Conservation (phyloP, 2,888 invertebrate species). For the Anarsia innoxiella region DNA sequence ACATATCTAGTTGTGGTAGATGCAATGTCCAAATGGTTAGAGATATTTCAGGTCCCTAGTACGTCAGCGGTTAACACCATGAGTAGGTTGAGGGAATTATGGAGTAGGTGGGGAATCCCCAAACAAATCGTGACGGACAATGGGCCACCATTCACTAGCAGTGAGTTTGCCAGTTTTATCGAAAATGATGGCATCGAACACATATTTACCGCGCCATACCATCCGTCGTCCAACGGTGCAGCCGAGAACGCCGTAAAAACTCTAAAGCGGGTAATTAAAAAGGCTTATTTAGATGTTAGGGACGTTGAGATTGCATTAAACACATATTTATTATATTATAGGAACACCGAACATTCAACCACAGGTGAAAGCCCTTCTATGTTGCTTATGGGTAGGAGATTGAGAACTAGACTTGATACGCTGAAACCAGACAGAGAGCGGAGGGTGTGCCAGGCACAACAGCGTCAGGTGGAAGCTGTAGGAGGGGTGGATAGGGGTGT, state of each 20-base stretch:
- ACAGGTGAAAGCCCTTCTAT: slow-evolving; percentile 1
- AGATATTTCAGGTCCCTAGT: background rate
- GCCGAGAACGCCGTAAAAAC: slow-evolving; percentile 20
- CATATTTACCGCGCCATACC: slow-evolving; percentile 9
- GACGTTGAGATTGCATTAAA: background rate
- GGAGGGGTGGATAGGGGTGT: background rate
- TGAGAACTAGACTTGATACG: background rate
- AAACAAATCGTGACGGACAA: slow-evolving; percentile 20
- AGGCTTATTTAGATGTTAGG: background rate
- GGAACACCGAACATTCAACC: slow-evolving; percentile 1
- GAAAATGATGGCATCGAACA: slow-evolving; percentile 9
- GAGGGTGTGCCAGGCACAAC: background rate
- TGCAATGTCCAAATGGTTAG: background rate
- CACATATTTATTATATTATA: slow-evolving; percentile 1
- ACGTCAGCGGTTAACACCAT: background rate
- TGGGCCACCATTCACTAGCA: slow-evolving; percentile 11
- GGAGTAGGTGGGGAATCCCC: slow-evolving; percentile 13
- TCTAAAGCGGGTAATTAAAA: slow-evolving; percentile 10
- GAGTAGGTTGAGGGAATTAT: slow-evolving; percentile 1
- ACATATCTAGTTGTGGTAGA: slow-evolving; percentile 5
- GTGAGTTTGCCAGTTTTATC: background rate
- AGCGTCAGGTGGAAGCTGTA: background rate
- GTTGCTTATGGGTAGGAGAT: background rate
- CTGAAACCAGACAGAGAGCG: slow-evolving; percentile 1
- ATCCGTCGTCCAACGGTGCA: slow-evolving; percentile 13